Conservation (phyloP, 1,140 invertebrate species). For the Atopsyche davidsoni region DNA sequence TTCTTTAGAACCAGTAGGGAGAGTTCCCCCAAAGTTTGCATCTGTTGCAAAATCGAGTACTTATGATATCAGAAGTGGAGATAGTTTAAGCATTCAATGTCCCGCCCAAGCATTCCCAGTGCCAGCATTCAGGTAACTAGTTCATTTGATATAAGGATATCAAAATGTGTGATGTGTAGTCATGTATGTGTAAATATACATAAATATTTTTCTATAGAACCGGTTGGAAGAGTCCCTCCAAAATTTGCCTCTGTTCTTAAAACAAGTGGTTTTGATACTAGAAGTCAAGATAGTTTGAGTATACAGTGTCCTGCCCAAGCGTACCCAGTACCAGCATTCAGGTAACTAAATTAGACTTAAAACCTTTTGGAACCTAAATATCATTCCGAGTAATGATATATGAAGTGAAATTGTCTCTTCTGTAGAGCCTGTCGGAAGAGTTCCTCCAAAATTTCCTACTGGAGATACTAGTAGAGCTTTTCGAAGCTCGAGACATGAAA, state of each 20-base stretch:
- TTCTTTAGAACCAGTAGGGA: conserved; percentile 54
- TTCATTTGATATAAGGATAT: no score
- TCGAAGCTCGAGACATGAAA: conserved; percentile 45
- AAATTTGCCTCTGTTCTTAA: conserved; percentile 56
- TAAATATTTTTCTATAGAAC: conserved; percentile 44
- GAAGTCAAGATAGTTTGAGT: conserved; percentile 42
- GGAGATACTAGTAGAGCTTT: conserved; percentile 60
- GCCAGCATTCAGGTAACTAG: conserved; percentile 52
- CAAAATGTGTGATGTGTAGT: no score
- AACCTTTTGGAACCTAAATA: no score
- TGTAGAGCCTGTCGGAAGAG: conserved; percentile 69
- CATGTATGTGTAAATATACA: no score
- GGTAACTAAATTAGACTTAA: conserved; percentile 53
- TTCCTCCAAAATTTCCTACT: conserved; percentile 68
- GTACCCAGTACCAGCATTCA: conserved; percentile 60
- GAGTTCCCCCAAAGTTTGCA: conserved; percentile 43
- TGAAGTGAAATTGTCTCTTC: conserved; percentile 30
- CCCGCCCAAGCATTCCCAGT: conserved; percentile 62
- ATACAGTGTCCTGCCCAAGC: conserved; percentile 60
- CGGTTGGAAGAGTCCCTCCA: conserved; percentile 54
- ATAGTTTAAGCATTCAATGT: conserved; percentile 48
- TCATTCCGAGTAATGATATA: no score
- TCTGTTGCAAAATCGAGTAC: conserved; percentile 47
- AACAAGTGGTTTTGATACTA: conserved; percentile 47
- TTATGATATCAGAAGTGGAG: conserved; percentile 39